These are phyloP conservation scores for Drosophila kurseongensis DNA, from an alignment of 1,140 invertebrate species.

Conservation along the genomic window DNA sequence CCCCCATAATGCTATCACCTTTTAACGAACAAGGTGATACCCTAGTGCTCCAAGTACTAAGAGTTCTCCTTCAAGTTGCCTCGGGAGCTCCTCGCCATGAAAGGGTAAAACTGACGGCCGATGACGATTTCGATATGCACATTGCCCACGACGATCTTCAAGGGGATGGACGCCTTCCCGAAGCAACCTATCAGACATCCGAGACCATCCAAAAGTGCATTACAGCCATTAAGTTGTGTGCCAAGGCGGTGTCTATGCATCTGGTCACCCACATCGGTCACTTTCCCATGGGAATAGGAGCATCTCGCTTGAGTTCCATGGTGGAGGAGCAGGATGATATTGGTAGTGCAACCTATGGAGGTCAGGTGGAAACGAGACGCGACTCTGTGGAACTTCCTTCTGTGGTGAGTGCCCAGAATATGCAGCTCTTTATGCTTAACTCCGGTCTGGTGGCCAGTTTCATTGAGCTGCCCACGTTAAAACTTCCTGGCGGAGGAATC, in stretches of 20 bases:
- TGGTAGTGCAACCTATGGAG: constrained; percentile 17
- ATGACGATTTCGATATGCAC: constrained; percentile 90
- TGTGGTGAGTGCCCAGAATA: constrained; percentile 92
- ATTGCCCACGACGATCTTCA: constrained; percentile 89
- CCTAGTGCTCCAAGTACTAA: constrained; percentile 86
- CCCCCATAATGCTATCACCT: constrained; percentile 60
- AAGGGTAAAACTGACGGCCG: constrained; percentile 77
- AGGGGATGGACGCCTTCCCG: constrained; percentile 76
- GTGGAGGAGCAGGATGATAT: constrained; percentile 97
- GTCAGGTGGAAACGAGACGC: constrained; percentile 51
- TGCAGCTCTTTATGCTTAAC: constrained; percentile 95
- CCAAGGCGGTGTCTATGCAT: constrained; percentile 91
- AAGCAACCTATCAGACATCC: constrained; percentile 81
- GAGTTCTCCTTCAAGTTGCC: constrained; percentile 85
- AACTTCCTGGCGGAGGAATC: constrained; percentile 93
- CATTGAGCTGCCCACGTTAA: constrained; percentile 95
- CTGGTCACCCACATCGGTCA: constrained; percentile 94
- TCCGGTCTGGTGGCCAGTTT: constrained; percentile 94
- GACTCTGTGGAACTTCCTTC: constrained; percentile 75
- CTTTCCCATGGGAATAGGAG: constrained; percentile 95
- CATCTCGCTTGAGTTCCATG: constrained; percentile 89
- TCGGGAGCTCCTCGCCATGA: constrained; percentile 83
- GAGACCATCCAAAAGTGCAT: constrained; percentile 85
- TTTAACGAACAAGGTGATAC: constrained; percentile 85
- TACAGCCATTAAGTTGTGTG: constrained; percentile 87